A percentile compares a stretch with the other conserved stretches of the same genome.
phyloP scores from a whole-genome alignment of 23 tunicate genomes.

The Clavelina lepadiformis region DNA sequence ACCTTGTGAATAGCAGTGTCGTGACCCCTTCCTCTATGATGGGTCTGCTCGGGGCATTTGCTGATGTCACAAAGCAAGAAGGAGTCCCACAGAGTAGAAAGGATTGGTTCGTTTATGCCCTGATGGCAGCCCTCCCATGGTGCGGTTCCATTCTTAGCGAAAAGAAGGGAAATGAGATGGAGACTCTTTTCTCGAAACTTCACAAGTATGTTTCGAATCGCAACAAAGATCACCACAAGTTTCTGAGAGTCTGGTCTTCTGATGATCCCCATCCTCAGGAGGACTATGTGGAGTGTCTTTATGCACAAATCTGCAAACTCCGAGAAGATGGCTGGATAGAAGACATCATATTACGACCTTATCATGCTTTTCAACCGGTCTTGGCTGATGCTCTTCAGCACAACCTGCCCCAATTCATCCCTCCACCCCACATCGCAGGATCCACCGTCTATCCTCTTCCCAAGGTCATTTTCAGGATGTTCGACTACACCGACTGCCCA shows the following conservation, averaged over 20 bases:
- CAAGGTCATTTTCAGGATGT: constrained; percentile 78
- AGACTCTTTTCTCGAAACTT: constrained; percentile 44
- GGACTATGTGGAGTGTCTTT: constrained; percentile 87
- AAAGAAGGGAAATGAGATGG: constrained; percentile 46
- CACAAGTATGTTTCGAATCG: constrained; percentile 64
- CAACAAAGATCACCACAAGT: constrained; percentile 54
- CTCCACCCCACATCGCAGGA: constrained; percentile 85
- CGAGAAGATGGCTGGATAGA: constrained; percentile 93
- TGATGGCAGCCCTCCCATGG: constrained; percentile 94
- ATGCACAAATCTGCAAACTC: constrained; percentile 82
- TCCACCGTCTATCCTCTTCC: constrained; percentile 71
- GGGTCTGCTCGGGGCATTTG: constrained; percentile 45
- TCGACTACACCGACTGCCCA: constrained; percentile 93
- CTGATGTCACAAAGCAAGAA: constrained; percentile 64
- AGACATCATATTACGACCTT: constrained; percentile 79
- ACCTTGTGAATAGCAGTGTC: constrained; percentile 82
- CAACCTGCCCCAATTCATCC: constrained; percentile 70
- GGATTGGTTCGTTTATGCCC: constrained; percentile 78
- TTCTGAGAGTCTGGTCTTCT: constrained; percentile 83
- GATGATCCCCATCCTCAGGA: constrained; percentile 99
- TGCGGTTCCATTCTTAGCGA: constrained; percentile 57
- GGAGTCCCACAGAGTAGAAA: constrained; percentile 74
- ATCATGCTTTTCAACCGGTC: constrained; percentile 81
- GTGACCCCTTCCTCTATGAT: constrained; percentile 69
- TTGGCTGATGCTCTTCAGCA: constrained; percentile 79